Evolutionary conservation across 2,797 vertebrate species (phyloP).

Genomic region (Leptatherina wallacei): DNA sequence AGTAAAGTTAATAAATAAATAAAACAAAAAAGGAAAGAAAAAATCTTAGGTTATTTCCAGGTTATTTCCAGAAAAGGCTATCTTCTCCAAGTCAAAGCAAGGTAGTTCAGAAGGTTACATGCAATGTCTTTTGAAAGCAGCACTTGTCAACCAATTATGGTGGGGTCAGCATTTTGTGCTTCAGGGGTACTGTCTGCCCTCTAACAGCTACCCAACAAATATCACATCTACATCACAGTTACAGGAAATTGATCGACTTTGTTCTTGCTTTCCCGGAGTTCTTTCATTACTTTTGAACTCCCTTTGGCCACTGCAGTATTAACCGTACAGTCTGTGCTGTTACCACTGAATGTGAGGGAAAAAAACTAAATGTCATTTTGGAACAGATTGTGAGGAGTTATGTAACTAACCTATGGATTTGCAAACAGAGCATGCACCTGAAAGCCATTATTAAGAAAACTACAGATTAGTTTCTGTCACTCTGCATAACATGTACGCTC

Average conservation of each 20-base stretch:
- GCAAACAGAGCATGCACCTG: constrained; percentile 27
- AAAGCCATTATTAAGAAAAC: constrained; percentile 27
- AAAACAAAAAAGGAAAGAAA: neutral
- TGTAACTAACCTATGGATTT: neutral
- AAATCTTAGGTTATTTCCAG: neutral
- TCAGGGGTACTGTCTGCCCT: constrained; percentile 44
- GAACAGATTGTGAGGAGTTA: neutral
- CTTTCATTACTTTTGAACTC: constrained; percentile 1
- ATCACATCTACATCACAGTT: constrained; percentile 63
- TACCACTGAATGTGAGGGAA: neutral
- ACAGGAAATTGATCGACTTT: constrained; percentile 60
- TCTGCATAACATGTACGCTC: constrained; percentile 23
- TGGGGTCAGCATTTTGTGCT: constrained; percentile 38
- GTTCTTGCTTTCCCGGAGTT: constrained; percentile 34
- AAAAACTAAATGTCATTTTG: neutral
- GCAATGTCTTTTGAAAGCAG: neutral
- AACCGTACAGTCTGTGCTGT: constrained; percentile 8
- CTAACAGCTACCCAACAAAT: constrained; percentile 66
- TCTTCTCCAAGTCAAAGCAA: neutral
- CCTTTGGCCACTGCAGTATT: neutral
- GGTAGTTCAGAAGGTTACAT: neutral
- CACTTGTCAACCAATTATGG: constrained; percentile 15
- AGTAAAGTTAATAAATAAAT: neutral
- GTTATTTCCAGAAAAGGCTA: neutral
- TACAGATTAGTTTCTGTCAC: constrained; percentile 34